Base-by-base conservation (phyloP, 2,113 vertebrate genomes). In the Rattus rattus region DNA sequence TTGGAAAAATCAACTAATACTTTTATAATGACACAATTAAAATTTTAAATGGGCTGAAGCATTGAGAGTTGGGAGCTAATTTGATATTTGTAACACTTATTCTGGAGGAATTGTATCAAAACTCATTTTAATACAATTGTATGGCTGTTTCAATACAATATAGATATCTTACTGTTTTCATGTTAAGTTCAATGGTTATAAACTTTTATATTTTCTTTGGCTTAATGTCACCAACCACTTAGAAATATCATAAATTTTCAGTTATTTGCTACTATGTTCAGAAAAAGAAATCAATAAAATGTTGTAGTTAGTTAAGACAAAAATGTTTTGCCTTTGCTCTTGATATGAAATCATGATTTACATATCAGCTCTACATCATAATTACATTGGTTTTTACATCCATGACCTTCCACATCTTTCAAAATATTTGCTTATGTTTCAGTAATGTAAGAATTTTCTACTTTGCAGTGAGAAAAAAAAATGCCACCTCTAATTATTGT, bases 201-300 rank as follows among this genome's bases (percentile, higher is more conserved):
- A 98, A 96, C 94, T 97, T 96, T 91, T n/a, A 67, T 97, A 94
- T 97, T 98, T 98, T 95, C 91, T 98, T 90, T 97, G 97, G 97
- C 97, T 96, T 97, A 43, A 95, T 97, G 91, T 92, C 97, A 97
- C 96, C 97, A 95, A 96, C 97, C 92, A 98, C 2, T 90, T 84
- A 97, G 92, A 93, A 96, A 95, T 33, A 89, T 80, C 98, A 97
- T 97, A 97, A 97, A 98, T 98, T 95, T 95, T 84, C 73, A 97
- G 81, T 92, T 98, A 96, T 98, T 96, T 94, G 67, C 94, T 92
- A 83, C 96, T 98, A 97, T 95, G 97, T 97, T 98, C 92, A 95
- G 96, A 96, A 95, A 96, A 95, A 97, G 87, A 93, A 94, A 61
- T 98, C 86, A 63, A 83, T 97, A 70, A 96, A 76, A 94, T 94